phyloP scores from a whole-genome alignment of 2,797 vertebrate species.

The Cyclura pinguis region DNA sequence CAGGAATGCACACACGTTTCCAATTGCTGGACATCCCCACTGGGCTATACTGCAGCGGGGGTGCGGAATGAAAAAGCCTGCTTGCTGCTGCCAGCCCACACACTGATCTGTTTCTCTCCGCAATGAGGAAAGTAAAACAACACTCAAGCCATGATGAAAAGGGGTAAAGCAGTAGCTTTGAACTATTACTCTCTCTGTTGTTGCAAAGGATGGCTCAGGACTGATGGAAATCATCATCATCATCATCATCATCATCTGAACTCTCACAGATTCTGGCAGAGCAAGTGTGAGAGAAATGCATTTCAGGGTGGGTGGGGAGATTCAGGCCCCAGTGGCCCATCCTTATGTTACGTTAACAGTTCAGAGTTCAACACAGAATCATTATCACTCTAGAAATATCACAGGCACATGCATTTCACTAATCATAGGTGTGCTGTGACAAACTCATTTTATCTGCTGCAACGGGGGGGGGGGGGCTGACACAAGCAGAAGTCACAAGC shows the following conservation, averaged over 20 bases:
- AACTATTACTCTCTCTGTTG: constrained; percentile 62
- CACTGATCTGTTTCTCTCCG: constrained; percentile 49
- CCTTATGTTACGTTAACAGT: constrained; percentile 44
- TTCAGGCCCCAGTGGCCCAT: constrained; percentile 48
- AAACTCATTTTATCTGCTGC: background rate
- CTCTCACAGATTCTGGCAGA: constrained; percentile 42
- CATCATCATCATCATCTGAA: constrained; percentile 68
- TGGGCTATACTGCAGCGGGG: background rate
- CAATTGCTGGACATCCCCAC: constrained; percentile 23
- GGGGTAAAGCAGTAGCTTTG: constrained; percentile 69
- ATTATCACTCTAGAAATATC: constrained; percentile 29
- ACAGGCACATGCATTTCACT: background rate
- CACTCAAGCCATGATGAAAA: constrained; percentile 57
- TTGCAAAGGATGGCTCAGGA: constrained; percentile 62
- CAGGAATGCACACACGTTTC: fast-evolving
- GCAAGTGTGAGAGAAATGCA: constrained; percentile 42
- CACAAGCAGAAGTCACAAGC: constrained; percentile 13
- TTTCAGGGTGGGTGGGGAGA: constrained; percentile 43
- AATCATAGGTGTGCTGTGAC: background rate
- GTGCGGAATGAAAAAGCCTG: background rate
- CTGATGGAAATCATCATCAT: constrained; percentile 47
- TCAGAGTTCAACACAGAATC: constrained; percentile 37
- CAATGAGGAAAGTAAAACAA: constrained; percentile 60
- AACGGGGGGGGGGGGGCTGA: background rate
- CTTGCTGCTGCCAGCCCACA: constrained; percentile 49